Evolutionary conservation across 2,113 vertebrate species (phyloP).

Genomic region (Pterocles gutturalis): DNA sequence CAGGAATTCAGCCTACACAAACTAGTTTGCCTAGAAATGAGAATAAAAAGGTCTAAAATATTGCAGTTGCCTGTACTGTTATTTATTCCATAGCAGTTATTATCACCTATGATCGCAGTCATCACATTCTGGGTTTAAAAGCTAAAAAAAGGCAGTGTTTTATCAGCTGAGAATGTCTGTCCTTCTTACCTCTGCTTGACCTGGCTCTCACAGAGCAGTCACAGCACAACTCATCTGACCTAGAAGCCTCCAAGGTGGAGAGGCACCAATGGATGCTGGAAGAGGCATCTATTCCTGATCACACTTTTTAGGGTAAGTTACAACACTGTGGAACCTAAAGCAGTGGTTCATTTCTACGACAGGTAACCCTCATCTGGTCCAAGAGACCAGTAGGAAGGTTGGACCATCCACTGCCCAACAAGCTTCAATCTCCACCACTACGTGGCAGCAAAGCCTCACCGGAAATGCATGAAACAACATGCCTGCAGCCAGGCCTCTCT

Average conservation of each 20-base stretch:
- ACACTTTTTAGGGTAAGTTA: not conserved
- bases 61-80: not conserved
- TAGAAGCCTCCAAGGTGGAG: not conserved
- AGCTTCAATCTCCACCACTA: slow-evolving; percentile 6
- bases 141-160: not conserved
- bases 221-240: not conserved
- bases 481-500: not conserved
- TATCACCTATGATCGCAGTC: not conserved
- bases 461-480: not conserved
- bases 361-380: not conserved
- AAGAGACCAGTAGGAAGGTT: not conserved
- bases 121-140: not conserved
- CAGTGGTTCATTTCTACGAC: not conserved
- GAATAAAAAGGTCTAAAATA: not conserved
- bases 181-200: not conserved
- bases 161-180: not conserved
- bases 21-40: not conserved
- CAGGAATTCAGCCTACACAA: not conserved
- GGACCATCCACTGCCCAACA: not conserved
- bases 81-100: not conserved
- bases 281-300: not conserved
- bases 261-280: not conserved
- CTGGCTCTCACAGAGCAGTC: not conserved
- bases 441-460: slow-evolving; percentile 54
- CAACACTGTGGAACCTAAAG: not conserved